Evolutionary conservation across 2,113 vertebrate species (phyloP).

Genomic region (Syrrhaptes paradoxus): DNA sequence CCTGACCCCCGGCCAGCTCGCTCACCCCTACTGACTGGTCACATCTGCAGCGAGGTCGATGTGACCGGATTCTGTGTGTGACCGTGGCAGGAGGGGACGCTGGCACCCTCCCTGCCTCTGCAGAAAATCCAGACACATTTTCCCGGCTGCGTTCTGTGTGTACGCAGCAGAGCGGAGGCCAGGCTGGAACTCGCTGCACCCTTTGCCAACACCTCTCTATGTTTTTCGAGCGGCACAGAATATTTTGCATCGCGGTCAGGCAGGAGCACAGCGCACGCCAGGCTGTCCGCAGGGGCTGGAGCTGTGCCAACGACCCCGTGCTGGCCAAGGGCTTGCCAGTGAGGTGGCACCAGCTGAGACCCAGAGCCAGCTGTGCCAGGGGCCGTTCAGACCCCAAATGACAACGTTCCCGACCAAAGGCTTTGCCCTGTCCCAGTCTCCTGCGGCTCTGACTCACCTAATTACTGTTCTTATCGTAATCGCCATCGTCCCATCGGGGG

Average conservation of each 20-base stretch:
- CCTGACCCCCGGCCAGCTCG: fast-evolving
- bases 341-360: background rate
- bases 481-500: background rate
- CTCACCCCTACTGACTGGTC: fast-evolving
- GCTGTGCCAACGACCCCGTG: background rate
- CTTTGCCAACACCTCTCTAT: background rate
- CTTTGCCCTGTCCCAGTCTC: background rate
- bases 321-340: background rate
- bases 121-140: no score
- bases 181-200: background rate
- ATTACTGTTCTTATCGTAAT: background rate
- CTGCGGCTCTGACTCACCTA: slow-evolving; percentile 14
- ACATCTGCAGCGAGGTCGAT: fast-evolving
- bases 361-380: background rate
- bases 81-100: fast-evolving
- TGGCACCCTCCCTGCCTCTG: background rate
- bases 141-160: background rate
- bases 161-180: background rate
- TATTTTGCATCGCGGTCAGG: background rate
- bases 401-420: background rate
- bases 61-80: fast-evolving
- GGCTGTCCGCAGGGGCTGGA: fast-evolving
- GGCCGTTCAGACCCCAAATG: background rate
- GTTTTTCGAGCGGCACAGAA: background rate
- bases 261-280: background rate